Base-by-base conservation (phyloP, 1,140 invertebrate genomes). In the Chironomus striatipennis region DNA sequence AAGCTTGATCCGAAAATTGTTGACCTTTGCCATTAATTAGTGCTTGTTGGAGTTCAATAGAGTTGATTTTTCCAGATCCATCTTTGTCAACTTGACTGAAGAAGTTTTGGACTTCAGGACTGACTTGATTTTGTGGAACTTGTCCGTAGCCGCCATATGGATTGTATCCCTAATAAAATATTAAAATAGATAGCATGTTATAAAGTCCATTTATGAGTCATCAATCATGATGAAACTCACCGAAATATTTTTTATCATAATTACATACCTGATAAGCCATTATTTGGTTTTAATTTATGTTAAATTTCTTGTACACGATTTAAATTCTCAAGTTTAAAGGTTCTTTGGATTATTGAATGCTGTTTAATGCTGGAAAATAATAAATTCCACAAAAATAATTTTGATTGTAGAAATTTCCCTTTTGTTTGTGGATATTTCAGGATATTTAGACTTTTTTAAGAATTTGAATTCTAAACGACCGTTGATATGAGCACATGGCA, bases 21-120 rank as follows among this genome's bases (percentile, higher is more conserved):
- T 91, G 87, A 24, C 93, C 94, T 83, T 95, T 92, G 42, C 91
- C 93, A 85, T 95, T 96, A 7, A 94, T 89, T 4, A 97, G 84
- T 6, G 93, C 94, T 7, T 87, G 83, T 81, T 92, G 89, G n/a
- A 97, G 83, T 84, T 96, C 95, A 12, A 78, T 75, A 9, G 91
- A 87, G 75, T 88, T 89, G 73, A 96, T 96, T 80, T 88, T 87
- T n/a, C 94, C 94, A 74, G 92, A 94, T 21, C 86, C 83, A 81
- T 95, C 93, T 76, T 84, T 86, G 79, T 96, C 94, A 9, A 95
- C 93, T 43, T 90, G 85, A n/a, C 80, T 78, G 80, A 96, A 96
- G 93, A 93, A 94, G 79, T 90, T 88, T 78, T 90, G 88, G 0
- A 93, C 86, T 79, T 94, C 88, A 20, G 90, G 89, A 21, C 83